phyloP scores from a whole-genome alignment of 2,113 vertebrate genomes.

The Gadus macrocephalus region DNA sequence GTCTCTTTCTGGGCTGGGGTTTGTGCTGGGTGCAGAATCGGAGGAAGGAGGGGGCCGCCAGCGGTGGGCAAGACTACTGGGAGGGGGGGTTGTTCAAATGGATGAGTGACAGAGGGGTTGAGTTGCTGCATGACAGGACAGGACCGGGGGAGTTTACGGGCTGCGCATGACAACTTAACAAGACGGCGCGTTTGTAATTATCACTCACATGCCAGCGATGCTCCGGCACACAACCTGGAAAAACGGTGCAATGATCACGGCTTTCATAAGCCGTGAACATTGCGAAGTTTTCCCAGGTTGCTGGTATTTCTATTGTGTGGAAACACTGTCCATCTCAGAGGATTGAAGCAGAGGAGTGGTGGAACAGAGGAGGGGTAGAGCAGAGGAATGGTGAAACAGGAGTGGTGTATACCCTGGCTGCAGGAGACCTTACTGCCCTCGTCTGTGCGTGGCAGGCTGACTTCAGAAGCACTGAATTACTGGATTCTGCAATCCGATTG shows the following conservation, averaged over 20 bases:
- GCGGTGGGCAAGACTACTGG: constrained; percentile 38
- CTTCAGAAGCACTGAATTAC: neutral
- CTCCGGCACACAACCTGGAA: constrained; percentile 51
- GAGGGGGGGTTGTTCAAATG: constrained; percentile 42
- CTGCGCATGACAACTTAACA: constrained; percentile 66
- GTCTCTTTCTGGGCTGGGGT: constrained; percentile 20
- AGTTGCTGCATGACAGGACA: constrained; percentile 54
- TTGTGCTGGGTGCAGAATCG: constrained; percentile 33
- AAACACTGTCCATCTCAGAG: neutral
- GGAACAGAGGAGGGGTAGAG: neutral
- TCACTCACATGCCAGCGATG: constrained; percentile 62
- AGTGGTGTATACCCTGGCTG: too few species aligned
- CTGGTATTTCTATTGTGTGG: neutral
- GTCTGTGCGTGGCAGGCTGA: too few species aligned
- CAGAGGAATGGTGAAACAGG: neutral
- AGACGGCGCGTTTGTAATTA: constrained; percentile 72
- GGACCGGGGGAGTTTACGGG: constrained; percentile 57
- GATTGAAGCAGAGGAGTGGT: neutral
- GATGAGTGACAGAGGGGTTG: constrained; percentile 21
- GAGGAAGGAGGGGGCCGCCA: constrained; percentile 26
- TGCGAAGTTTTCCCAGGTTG: constrained; percentile 45
- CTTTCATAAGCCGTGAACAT: constrained; percentile 42
- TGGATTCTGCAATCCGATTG: neutral
- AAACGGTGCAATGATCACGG: constrained; percentile 7
- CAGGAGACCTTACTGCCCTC: too few species aligned